Evolutionary conservation across 2,888 invertebrate genomes (phyloP), one percentile per base, ranked within the genome.

Genomic region (Gastrophysa polygoni): DNA sequence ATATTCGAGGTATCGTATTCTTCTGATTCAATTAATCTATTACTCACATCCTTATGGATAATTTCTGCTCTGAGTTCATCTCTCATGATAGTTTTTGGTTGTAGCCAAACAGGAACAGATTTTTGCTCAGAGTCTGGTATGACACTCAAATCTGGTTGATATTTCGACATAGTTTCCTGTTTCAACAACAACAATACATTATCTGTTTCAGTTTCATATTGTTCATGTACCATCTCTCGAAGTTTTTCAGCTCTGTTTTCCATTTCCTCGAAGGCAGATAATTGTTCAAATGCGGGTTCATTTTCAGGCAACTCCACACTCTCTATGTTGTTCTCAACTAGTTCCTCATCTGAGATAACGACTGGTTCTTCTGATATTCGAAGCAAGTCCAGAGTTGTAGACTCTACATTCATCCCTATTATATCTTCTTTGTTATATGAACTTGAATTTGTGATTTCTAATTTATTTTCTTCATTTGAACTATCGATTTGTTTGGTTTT

Each of bases 101-200:
- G 38, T 16, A 54, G 17, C 54, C 54, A 54, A 6, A 16, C 24
- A 21, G 54, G 54, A 10, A 54, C 21, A 10, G 50, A 34, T 59
- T 58, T 65, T 0, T 50, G 55, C 47, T 48, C 46, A 16, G 48
- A 34, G 21, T 66, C 65, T 29, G 65, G 60, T 44, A 71, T 60
- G 48, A 44, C 56, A 18, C 56, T 48, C 48, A 71, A 57, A 57
- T 71, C 64, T 17, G 68, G 68, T 64, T 68, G 63, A 50, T 72
- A 72, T 55, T 72, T 72, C 6, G 66, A 63, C 49, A 70, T 54
- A 16, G 71, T 71, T 66, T 72, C 72, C 34, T 66, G 56, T 64
- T 72, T 72, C 16, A 73, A 51, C 28, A 68, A 58, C 29, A 54
- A 55, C 20, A 73, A 63, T 24, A 72, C 62, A 48, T 71, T 67